phyloP scores from a whole-genome alignment of 2,888 invertebrate species.

The Strigamia maritima region DNA sequence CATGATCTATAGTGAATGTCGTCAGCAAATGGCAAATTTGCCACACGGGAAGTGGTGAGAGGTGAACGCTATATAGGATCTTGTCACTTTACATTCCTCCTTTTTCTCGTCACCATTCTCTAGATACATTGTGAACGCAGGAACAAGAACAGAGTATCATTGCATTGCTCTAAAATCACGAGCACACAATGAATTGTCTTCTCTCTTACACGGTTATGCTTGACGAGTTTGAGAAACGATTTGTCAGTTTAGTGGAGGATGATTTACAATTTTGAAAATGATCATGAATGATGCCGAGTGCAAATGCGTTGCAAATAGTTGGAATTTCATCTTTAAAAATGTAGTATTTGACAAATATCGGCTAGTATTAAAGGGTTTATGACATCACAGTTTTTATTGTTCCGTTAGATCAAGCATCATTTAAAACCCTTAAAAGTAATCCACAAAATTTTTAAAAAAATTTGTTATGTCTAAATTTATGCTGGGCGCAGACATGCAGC shows the following conservation, averaged over 20 bases:
- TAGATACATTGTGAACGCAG: not conserved
- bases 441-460: no score
- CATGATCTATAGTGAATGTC: conserved; percentile 19
- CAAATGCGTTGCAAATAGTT: no score
- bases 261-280: not conserved
- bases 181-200: not conserved
- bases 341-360: no score
- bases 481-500: no score
- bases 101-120: not conserved
- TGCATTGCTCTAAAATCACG: not conserved
- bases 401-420: no score
- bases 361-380: no score
- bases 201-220: not conserved
- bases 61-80: not conserved
- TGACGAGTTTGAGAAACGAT: not conserved
- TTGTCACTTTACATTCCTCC: conserved; percentile 9
- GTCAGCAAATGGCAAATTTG: conserved; percentile 23
- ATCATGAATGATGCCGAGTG: not conserved
- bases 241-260: not conserved
- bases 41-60: not conserved
- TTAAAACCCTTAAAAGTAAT: no score
- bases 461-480: no score
- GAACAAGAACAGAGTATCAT: conserved; percentile 23
- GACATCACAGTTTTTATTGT: no score
- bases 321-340: no score